These are phyloP conservation scores for Halocynthia aurantium DNA, from an alignment of 23 tunicate species.

Conservation along the genomic window DNA sequence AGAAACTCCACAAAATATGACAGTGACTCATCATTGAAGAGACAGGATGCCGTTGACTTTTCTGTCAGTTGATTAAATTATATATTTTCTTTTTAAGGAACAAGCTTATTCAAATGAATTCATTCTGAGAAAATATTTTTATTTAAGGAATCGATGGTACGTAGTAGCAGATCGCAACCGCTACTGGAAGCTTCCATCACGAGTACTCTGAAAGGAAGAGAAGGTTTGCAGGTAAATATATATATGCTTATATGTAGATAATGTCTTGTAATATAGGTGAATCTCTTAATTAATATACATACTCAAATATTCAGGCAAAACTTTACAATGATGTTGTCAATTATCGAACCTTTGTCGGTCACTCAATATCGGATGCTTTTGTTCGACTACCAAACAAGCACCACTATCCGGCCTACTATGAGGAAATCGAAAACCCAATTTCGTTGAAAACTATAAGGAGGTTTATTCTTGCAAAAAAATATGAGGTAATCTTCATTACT, in stretches of 20 bases:
- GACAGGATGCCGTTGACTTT: conserved; percentile 27
- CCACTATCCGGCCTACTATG: conserved; percentile 80
- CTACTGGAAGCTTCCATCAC: conserved; percentile 19
- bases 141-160: conserved; percentile 5
- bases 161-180: conserved; percentile 9
- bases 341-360: conserved; percentile 52
- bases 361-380: conserved; percentile 87
- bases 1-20: conserved; percentile 14
- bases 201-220: background rate
- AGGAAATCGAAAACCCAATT: conserved; percentile 86
- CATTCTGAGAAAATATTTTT: background rate
- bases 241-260: background rate
- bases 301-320: conserved; percentile 37
- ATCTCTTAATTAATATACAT: background rate
- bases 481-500: conserved; percentile 35
- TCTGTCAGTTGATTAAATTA: background rate
- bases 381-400: conserved; percentile 78
- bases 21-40: background rate
- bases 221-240: conserved; percentile 15
- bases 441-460: conserved; percentile 70
- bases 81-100: background rate
- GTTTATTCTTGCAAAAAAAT: conserved; percentile 57
- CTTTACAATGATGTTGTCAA: conserved; percentile 87
- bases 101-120: background rate
- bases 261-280: background rate